phyloP scores from a whole-genome alignment of 2,797 vertebrate genomes.

The Eospalax fontanierii region DNA sequence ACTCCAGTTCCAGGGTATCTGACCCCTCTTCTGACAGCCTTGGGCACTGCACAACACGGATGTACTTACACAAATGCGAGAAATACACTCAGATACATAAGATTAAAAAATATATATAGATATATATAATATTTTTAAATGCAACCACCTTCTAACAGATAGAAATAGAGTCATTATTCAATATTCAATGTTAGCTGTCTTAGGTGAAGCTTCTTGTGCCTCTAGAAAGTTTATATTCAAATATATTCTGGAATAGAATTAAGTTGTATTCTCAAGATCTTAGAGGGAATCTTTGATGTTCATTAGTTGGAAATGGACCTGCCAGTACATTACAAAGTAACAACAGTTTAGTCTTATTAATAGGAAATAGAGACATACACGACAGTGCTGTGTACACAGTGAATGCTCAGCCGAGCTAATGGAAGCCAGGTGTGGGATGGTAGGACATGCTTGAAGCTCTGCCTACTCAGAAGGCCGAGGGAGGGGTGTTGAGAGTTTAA shows the following conservation, averaged over 20 bases:
- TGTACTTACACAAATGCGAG: too few relatives aligned
- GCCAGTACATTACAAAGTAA: background rate
- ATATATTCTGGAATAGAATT: constrained; percentile 18
- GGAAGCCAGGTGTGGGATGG: background rate
- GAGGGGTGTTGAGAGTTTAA: too few relatives aligned
- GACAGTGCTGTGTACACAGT: background rate
- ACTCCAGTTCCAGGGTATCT: too few relatives aligned
- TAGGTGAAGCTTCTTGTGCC: background rate
- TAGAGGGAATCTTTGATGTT: background rate
- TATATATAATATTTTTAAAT: too few relatives aligned
- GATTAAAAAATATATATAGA: too few relatives aligned
- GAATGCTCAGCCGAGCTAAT: background rate
- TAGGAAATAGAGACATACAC: background rate
- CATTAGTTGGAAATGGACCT: background rate
- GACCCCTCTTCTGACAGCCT: too few relatives aligned
- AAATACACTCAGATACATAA: too few relatives aligned
- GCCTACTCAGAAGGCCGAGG: too few relatives aligned
- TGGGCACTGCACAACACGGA: too few relatives aligned
- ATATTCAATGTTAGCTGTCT: background rate
- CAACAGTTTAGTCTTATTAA: background rate
- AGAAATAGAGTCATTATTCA: background rate
- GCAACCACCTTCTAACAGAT: too few relatives aligned
- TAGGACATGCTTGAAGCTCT: background rate
- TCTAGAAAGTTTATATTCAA: background rate
- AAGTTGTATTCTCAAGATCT: background rate